Evolutionary conservation across 2,113 vertebrate genomes (phyloP).

Genomic region (Tragulus kanchil): DNA sequence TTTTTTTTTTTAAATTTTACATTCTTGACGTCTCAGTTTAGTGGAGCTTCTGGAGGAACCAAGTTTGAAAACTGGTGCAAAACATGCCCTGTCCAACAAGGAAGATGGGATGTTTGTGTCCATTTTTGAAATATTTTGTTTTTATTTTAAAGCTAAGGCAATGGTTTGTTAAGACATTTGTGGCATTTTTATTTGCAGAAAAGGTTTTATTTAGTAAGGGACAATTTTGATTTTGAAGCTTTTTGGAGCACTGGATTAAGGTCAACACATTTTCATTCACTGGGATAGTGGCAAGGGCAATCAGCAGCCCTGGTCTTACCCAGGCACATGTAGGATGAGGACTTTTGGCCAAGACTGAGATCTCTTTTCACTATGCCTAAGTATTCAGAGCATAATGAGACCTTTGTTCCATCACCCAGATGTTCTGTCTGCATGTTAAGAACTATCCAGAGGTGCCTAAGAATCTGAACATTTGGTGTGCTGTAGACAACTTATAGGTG

Average conservation of each 20-base stretch:
- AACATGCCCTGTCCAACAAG: background rate
- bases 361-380: background rate
- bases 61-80: background rate
- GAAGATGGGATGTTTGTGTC: background rate
- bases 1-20: background rate
- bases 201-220: background rate
- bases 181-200: constrained; percentile 3
- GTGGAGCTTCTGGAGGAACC: background rate
- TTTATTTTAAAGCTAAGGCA: constrained; percentile 49
- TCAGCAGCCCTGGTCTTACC: background rate
- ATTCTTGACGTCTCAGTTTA: background rate
- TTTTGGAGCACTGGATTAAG: background rate
- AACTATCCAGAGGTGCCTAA: background rate
- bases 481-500: background rate
- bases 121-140: constrained; percentile 25
- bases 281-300: background rate
- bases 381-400: background rate
- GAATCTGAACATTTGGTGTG: background rate
- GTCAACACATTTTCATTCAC: background rate
- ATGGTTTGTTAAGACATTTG: background rate
- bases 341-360: background rate
- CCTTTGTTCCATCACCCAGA: background rate
- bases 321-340: background rate
- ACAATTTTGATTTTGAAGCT: background rate
- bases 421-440: constrained; percentile 19